A percentile compares a stretch with the other conserved stretches of the same genome.
Conservation (phyloP, 2,113 vertebrate genomes). For the Campylorhamphus procurvoides region DNA sequence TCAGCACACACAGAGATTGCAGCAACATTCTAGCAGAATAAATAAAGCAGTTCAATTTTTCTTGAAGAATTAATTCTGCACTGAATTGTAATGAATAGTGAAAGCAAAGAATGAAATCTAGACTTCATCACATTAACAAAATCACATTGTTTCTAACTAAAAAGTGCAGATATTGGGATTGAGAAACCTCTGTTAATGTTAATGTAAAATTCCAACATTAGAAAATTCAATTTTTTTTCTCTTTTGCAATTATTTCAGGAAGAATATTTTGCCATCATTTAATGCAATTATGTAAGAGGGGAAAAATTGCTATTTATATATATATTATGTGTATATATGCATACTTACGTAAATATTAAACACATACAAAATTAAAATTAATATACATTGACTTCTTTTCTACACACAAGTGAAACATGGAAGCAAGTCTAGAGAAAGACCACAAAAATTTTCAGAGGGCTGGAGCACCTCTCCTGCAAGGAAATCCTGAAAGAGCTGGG, state of each 20-base stretch:
- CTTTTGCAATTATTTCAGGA: neutral
- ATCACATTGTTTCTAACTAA: neutral
- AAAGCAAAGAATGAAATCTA: neutral
- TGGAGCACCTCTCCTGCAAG: neutral
- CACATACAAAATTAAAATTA: neutral
- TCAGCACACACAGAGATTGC: neutral
- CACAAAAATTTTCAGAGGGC: neutral
- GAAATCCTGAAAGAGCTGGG: neutral
- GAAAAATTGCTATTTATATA: neutral
- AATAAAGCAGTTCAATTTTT: neutral
- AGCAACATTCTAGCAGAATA: neutral
- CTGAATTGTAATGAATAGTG: neutral
- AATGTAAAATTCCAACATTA: neutral
- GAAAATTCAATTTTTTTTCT: neutral
- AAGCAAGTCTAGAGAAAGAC: accelerated
- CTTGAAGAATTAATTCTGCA: neutral
- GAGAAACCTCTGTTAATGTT: neutral
- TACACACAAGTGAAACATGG: neutral
- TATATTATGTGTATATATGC: neutral
- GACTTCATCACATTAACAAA: neutral
- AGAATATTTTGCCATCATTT: neutral
- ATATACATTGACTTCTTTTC: neutral
- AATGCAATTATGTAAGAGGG: neutral
- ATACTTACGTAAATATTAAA: neutral
- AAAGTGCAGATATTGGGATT: neutral